These are phyloP conservation scores for Halictus quadricinctus DNA, from an alignment of 2,888 invertebrate genomes.

Conservation along the genomic window DNA sequence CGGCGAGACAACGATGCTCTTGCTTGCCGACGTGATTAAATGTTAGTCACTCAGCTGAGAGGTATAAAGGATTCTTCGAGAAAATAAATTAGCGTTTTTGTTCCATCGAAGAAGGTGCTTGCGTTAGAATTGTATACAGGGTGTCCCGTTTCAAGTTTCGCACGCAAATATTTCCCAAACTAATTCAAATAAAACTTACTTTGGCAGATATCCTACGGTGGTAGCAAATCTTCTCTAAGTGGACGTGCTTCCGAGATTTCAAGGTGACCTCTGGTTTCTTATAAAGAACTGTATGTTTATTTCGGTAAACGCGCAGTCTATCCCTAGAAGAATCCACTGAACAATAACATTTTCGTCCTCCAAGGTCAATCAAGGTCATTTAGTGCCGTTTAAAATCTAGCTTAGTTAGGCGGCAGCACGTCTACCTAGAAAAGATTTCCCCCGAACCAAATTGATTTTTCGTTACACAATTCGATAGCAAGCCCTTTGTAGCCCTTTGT, in stretches of 20 bases:
- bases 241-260: too few relatives aligned
- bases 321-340: too few relatives aligned
- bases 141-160: not conserved
- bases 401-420: too few relatives aligned
- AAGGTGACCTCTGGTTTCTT: too few relatives aligned
- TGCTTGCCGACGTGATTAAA: not conserved
- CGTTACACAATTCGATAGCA: not conserved
- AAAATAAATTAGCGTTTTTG: not conserved
- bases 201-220: too few relatives aligned
- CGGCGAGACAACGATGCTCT: not conserved
- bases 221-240: too few relatives aligned
- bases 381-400: not conserved
- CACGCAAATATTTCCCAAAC: too few relatives aligned
- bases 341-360: not conserved
- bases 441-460: too few relatives aligned
- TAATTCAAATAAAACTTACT: not conserved
- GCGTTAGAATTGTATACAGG: not conserved
- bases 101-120: not conserved
- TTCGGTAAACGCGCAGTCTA: too few relatives aligned
- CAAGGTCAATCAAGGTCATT: not conserved
- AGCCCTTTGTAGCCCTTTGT: too few relatives aligned
- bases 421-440: too few relatives aligned
- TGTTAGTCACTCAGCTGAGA: not conserved
- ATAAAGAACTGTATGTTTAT: too few relatives aligned
- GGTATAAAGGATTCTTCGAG: not conserved